Evolutionary conservation across 2,888 invertebrate species (phyloP).

Genomic region (Nesidiocoris tenuis): DNA sequence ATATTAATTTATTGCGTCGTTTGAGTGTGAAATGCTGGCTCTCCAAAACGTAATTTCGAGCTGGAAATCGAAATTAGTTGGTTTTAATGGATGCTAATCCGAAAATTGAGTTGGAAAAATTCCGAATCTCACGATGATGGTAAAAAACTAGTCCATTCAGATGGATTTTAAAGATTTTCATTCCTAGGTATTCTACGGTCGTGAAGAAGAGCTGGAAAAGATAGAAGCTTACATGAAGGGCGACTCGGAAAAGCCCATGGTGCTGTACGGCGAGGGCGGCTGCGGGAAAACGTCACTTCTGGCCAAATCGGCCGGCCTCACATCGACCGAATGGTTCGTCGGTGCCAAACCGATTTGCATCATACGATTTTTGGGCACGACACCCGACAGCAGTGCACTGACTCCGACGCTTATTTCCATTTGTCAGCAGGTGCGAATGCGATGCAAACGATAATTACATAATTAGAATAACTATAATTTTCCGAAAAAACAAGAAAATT

Average conservation of each 20-base stretch:
- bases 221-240: conserved; percentile 82
- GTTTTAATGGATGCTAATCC: no score
- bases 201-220: conserved; percentile 78
- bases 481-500: no score
- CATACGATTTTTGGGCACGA: conserved; percentile 91
- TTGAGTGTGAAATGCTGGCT: no score
- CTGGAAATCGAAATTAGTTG: no score
- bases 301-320: conserved; percentile 85
- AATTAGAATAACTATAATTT: no score
- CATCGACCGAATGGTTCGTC: conserved; percentile 70
- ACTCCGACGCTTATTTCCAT: conserved; percentile 93
- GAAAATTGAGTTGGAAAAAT: no score
- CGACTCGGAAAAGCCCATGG: conserved; percentile 81
- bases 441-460: no score
- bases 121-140: no score
- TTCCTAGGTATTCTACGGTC: conserved; percentile 86
- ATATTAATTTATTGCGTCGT: no score
- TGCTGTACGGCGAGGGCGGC: conserved; percentile 92
- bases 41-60: no score
- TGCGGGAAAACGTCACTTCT: conserved; percentile 96
- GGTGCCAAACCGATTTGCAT: conserved; percentile 80
- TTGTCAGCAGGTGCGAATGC: conserved; percentile 92
- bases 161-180: no score
- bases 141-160: no score
- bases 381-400: conserved; percentile 92